Evolutionary conservation across 2,113 vertebrate species (phyloP), one percentile per base, ranked within the genome.

Genomic region (Gracilinanus agilis): DNA sequence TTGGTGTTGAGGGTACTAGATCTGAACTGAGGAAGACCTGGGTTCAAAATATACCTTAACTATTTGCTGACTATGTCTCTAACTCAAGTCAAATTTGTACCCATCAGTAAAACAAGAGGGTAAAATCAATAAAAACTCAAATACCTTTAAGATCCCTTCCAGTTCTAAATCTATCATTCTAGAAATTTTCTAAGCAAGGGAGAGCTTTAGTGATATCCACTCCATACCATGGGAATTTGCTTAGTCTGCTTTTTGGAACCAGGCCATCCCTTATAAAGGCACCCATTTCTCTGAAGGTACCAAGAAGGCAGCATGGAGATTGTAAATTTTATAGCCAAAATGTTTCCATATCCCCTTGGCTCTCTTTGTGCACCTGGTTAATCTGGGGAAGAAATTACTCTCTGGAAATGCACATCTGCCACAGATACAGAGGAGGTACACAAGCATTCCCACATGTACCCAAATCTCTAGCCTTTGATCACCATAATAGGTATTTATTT

Each of bases 311-410:
- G 67, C 67, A 83, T 40, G 16, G 7, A 40, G 67, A 21, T 83
- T 83, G n/a, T 40, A 83, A 40, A 16, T 83, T 83, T 83, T 83
- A 83, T 83, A 83, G 67, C 19, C 67, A 4, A 24, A 1, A 25
- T 11, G 0, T 7, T 9, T 21, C 55, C 55, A 90, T 92, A 91
- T 83, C 44, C 56, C 75, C 44, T 91, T 89, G 6, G 34, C 44
- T 67, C 11, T 94, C 91, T 56, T 93, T 53, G 24, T 6, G 89
- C 25, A 96, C 55, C 88, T 90, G 91, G 56, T 19, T 92, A 94
- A 92, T 58, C 27, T 67, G 92, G 55, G 92, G 92, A 93, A 93
- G 88, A 92, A 95, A 95, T 89, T 19, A 44, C 27, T 40, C 49
- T 88, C 89, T 92, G 56, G 88, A 95, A 94, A 24, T 0, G 0